phyloP scores from a whole-genome alignment of 2,113 vertebrate species.

The Caretta caretta region DNA sequence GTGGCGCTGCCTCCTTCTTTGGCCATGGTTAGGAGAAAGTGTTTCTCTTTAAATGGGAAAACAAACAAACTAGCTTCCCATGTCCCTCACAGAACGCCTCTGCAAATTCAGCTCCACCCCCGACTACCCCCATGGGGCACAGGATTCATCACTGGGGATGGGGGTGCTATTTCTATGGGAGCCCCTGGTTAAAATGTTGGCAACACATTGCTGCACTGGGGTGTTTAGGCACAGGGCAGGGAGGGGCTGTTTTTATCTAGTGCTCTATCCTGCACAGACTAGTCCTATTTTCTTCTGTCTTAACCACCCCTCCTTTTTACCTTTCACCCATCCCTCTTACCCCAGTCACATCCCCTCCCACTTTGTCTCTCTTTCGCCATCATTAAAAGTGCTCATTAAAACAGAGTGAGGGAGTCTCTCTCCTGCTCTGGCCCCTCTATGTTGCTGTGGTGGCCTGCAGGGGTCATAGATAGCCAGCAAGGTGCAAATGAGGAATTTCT shows the following conservation, averaged over 20 bases:
- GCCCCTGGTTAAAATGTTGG: background rate
- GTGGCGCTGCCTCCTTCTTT: background rate
- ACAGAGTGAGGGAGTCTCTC: background rate
- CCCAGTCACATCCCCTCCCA: background rate
- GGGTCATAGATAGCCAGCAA: background rate
- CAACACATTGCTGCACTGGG: background rate
- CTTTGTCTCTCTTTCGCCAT: background rate
- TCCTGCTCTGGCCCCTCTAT: background rate
- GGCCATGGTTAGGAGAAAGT: background rate
- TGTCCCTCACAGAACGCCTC: background rate
- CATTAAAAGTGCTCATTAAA: background rate
- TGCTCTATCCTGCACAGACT: accelerated
- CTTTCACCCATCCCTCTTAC: background rate
- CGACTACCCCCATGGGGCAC: accelerated
- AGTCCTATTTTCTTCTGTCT: background rate
- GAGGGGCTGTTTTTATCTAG: background rate
- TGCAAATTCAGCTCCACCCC: background rate
- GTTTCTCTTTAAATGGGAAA: background rate
- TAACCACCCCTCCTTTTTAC: background rate
- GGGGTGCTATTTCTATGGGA: background rate
- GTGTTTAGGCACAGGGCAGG: background rate
- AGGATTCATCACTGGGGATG: background rate
- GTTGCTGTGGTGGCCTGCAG: background rate
- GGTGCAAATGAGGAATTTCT: background rate
- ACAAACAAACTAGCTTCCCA: background rate